Percentiles rank a stretch among this genome's conserved stretches.
These are phyloP conservation scores for Orchesella flavescens DNA, from an alignment of 2,888 invertebrate species.

Conservation along the genomic window DNA sequence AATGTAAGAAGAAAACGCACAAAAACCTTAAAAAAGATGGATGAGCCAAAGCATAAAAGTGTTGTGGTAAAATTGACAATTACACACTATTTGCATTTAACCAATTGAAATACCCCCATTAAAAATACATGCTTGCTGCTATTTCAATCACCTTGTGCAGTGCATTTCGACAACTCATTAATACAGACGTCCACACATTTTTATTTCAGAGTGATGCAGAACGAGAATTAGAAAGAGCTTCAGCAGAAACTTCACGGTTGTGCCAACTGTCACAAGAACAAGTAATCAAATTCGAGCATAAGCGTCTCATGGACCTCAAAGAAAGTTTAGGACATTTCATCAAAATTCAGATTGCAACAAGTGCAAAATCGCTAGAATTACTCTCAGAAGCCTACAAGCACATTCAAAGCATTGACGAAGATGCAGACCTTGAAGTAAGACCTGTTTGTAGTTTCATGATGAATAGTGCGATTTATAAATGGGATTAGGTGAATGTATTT, in stretches of 20 bases:
- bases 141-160: no score
- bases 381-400: slow-evolving; percentile 58
- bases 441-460: neutral
- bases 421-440: slow-evolving; percentile 61
- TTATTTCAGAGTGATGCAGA: slow-evolving; percentile 48
- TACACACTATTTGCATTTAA: no score
- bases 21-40: slow-evolving; percentile 11
- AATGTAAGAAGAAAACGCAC: slow-evolving; percentile 25
- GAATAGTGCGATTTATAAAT: neutral
- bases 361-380: slow-evolving; percentile 61
- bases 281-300: slow-evolving; percentile 63
- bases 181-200: neutral
- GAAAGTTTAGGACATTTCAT: slow-evolving; percentile 59
- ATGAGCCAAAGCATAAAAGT: slow-evolving; percentile 47
- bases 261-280: slow-evolving; percentile 51
- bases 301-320: slow-evolving; percentile 61
- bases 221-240: slow-evolving; percentile 52
- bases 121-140: no score
- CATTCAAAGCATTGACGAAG: slow-evolving; percentile 61
- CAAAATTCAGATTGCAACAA: slow-evolving; percentile 57
- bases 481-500: neutral
- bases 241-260: slow-evolving; percentile 48
- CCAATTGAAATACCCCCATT: no score
- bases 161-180: no score
- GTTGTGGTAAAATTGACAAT: slow-evolving; percentile 10